A percentile compares a stretch with the other conserved stretches of the same genome.
Conservation (phyloP, 2,113 vertebrate genomes). For the Typhlomys cinereus region DNA sequence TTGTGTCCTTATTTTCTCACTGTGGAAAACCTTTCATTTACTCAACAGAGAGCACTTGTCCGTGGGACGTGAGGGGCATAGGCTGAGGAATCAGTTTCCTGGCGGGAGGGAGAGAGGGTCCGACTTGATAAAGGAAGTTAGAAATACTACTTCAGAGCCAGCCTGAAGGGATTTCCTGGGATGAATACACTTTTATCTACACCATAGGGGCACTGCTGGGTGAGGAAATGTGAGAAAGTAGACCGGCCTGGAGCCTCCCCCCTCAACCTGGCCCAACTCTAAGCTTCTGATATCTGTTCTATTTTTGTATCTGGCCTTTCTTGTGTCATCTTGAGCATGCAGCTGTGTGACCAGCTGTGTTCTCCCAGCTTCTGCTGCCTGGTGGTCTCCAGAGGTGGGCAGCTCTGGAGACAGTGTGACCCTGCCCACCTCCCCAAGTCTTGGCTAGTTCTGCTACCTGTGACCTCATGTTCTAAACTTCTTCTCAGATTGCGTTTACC, state of each 20-base stretch:
- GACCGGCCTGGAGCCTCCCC: neutral
- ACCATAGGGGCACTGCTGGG: neutral
- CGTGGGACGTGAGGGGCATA: neutral
- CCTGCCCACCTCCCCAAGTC: neutral
- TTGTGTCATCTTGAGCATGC: neutral
- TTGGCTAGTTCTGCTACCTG: accelerated
- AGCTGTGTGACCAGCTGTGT: neutral
- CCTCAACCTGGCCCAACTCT: too few relatives aligned
- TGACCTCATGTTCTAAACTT: neutral
- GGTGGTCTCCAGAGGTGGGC: neutral
- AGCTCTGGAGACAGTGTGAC: neutral
- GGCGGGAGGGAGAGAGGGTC: neutral
- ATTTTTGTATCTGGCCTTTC: neutral
- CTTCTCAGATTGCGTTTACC: neutral
- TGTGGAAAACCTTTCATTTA: neutral
- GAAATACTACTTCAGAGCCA: neutral
- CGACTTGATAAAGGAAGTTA: too few relatives aligned
- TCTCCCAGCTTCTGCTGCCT: neutral
- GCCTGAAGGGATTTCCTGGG: neutral
- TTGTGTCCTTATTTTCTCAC: too few relatives aligned
- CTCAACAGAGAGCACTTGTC: accelerated
- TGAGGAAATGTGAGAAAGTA: neutral
- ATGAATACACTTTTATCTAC: accelerated
- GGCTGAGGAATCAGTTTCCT: too few relatives aligned
- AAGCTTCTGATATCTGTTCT: neutral